Percentiles rank a stretch among this genome's conserved stretches.
These are phyloP conservation scores for Parauchenoglanis punctatus DNA, from an alignment of 2,797 vertebrate species.

Conservation along the genomic window DNA sequence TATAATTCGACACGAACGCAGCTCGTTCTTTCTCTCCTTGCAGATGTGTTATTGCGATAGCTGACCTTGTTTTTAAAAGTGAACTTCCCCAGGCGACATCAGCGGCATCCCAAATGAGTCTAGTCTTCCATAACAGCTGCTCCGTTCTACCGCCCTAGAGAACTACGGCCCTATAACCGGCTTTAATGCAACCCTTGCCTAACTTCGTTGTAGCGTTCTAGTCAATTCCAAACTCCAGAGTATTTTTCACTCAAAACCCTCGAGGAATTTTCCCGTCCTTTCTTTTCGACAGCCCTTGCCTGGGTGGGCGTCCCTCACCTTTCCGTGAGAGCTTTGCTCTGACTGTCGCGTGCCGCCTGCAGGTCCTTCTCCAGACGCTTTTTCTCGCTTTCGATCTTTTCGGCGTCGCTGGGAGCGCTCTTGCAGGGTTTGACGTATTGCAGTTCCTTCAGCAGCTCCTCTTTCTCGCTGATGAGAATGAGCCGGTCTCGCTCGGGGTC, in stretches of 20 bases:
- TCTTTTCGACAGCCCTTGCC: neutral
- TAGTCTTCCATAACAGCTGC: conserved; percentile 30
- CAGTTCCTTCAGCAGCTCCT: conserved; percentile 96
- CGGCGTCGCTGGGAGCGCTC: conserved; percentile 83
- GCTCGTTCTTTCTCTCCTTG: neutral
- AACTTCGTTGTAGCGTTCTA: neutral
- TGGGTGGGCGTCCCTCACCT: conserved; percentile 71
- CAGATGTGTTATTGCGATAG: conserved; percentile 1
- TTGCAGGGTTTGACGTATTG: conserved; percentile 85
- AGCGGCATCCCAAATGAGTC: conserved; percentile 28
- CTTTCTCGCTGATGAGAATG: conserved; percentile 95
- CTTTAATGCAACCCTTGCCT: neutral
- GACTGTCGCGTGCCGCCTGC: conserved; percentile 89
- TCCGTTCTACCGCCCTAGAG: neutral
- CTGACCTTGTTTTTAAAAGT: conserved; percentile 11
- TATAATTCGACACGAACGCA: neutral
- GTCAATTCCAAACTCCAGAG: no score
- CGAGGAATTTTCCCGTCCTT: neutral
- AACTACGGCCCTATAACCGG: neutral
- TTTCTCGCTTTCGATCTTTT: conserved; percentile 87
- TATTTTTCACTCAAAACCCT: neutral
- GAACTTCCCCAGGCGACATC: conserved; percentile 1
- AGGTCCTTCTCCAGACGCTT: conserved; percentile 90
- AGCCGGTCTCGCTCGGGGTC: conserved; percentile 93
- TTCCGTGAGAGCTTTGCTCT: conserved; percentile 95